Evolutionary conservation across 2,797 vertebrate genomes (phyloP).

Genomic region (Danio jaintianensis): DNA sequence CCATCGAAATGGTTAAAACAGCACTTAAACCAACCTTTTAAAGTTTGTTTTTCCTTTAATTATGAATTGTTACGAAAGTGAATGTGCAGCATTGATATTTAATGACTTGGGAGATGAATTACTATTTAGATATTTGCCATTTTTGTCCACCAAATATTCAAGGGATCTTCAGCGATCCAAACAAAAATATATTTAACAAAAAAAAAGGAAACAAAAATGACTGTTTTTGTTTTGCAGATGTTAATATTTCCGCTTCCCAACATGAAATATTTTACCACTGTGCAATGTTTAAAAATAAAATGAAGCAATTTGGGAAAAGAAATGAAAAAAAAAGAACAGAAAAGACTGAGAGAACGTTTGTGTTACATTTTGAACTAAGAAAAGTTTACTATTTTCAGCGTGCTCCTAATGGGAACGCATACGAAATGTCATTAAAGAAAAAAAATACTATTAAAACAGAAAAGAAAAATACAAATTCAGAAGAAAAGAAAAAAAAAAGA

Average conservation of each 20-base stretch:
- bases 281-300: slow-evolving; percentile 59
- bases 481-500: slow-evolving; percentile 59
- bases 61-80: slow-evolving; percentile 66
- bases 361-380: slow-evolving; percentile 52
- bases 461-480: slow-evolving; percentile 52
- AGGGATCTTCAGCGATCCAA: slow-evolving; percentile 54
- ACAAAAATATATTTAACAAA: slow-evolving; percentile 41
- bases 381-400: slow-evolving; percentile 48
- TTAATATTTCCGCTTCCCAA: slow-evolving; percentile 47
- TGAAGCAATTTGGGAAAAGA: slow-evolving; percentile 59
- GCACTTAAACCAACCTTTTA: slow-evolving; percentile 82
- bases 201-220: not conserved
- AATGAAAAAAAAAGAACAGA: slow-evolving; percentile 56
- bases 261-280: slow-evolving; percentile 54
- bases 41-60: slow-evolving; percentile 52
- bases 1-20: slow-evolving; percentile 70
- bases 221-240: slow-evolving; percentile 44
- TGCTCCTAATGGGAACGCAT: slow-evolving; percentile 58
- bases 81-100: slow-evolving; percentile 63
- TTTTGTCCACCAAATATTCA: slow-evolving; percentile 63
- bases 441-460: slow-evolving; percentile 53
- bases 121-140: slow-evolving; percentile 58
- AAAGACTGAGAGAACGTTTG: slow-evolving; percentile 21
- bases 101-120: slow-evolving; percentile 54
- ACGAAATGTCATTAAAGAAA: slow-evolving; percentile 54